Conservation (phyloP, 2,888 invertebrate genomes). For the Uloborus plumipes region DNA sequence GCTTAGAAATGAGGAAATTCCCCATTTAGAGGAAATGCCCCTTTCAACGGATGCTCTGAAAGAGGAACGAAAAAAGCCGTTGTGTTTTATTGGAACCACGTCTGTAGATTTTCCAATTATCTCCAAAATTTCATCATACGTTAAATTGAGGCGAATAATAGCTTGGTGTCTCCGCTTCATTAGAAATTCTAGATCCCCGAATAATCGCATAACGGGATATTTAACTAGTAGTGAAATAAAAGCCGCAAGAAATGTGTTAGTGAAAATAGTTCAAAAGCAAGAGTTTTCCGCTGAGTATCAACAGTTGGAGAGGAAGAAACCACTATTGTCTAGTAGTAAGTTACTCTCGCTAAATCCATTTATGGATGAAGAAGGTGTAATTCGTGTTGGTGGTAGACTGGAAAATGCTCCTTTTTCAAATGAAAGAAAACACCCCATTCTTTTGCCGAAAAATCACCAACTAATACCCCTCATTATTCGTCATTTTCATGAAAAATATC, state of each 20-base stretch:
- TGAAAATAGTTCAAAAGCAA: too few species aligned
- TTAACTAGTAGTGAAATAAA: not conserved
- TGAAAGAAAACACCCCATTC: constrained; percentile 1
- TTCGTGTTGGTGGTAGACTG: constrained; percentile 5
- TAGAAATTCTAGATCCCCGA: not conserved
- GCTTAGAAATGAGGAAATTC: not conserved
- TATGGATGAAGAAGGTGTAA: not conserved
- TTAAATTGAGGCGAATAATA: not conserved
- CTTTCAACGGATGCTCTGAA: not conserved
- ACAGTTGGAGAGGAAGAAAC: too few species aligned
- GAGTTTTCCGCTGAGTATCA: too few species aligned
- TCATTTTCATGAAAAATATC: not conserved
- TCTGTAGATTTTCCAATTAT: not conserved
- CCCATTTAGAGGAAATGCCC: not conserved
- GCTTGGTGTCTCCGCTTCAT: not conserved
- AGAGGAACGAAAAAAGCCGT: not conserved
- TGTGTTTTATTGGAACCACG: not conserved
- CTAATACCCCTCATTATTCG: not conserved
- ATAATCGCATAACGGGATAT: not conserved
- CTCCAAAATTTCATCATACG: not conserved
- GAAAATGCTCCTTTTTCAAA: not conserved
- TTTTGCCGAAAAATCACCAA: not conserved
- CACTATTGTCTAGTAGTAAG: not conserved
- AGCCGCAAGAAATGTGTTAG: not conserved
- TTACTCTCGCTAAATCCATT: not conserved